Evolutionary conservation across 2,797 vertebrate species (phyloP), one percentile per base, ranked within the genome.

Genomic region (Anomalospiza imberbis): DNA sequence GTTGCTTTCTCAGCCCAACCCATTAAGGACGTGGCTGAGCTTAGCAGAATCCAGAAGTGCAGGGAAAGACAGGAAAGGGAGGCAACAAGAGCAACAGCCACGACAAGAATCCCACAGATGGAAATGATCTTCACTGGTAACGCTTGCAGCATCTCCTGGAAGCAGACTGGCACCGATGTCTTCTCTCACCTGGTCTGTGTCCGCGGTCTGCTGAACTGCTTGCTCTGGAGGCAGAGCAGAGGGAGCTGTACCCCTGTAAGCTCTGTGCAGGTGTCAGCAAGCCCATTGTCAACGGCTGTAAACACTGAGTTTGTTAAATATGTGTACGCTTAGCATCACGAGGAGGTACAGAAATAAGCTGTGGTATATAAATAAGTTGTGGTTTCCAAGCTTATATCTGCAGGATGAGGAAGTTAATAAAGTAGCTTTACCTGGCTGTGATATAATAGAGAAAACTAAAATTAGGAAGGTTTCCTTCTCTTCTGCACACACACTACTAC

Each of bases 171-270:
- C 8, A 70, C 75, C 93, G 86, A 44, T 68, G 53, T 66, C 95
- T 93, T 47, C 96, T 95, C 60, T 66, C 34, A 44, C 66, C 34
- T 90, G 77, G 28, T 95, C 95, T 42, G 76, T 83, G 57, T 91
- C 94, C 53, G 42, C 85, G 6, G 91, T 70, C 83, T 96, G 96
- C 92, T 97, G 94, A 82, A 95, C 94, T 2, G 77, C 96, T 96
- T 95, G 93, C 48, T 96, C 95, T 97, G 75, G 51, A 85, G 85
- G 72, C 86, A 62, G 62, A 70, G 93, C 58, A 57, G n/a, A 79
- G 70, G 85, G 51, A 72, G 72, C 70, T 25, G 32, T 0, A 51
- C 13, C 63, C 82, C 70, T 71, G 83, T 20, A 44, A 88, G 72
- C 36, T 71, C 60, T 71, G 48, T 26, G 51, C 55, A 42, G 54